These are phyloP conservation scores for Pseudopipra pipra DNA, from an alignment of 2,113 vertebrate species.

Conservation along the genomic window DNA sequence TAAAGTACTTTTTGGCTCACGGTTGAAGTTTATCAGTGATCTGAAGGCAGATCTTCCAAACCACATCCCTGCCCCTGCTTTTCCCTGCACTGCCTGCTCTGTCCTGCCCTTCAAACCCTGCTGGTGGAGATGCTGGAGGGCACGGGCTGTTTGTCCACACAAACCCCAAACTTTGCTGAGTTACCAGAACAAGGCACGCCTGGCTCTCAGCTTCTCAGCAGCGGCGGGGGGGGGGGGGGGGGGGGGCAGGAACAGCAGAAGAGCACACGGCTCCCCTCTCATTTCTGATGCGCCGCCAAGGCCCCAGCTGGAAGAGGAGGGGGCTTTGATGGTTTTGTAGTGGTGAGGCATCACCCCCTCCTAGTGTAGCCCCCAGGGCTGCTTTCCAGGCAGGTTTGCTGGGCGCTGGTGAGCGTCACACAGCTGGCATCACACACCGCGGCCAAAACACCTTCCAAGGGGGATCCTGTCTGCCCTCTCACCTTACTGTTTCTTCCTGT, in stretches of 20 bases:
- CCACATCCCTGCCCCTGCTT: not conserved
- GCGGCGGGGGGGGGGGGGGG: fast-evolving
- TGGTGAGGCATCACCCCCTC: not conserved
- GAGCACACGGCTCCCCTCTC: not conserved
- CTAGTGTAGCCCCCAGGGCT: not conserved
- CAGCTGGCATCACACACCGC: constrained; percentile 26
- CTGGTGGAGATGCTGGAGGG: not conserved
- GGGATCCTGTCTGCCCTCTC: constrained; percentile 4
- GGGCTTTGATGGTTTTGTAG: not conserved
- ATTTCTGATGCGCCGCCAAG: not conserved
- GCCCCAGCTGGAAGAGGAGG: not conserved
- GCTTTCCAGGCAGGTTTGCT: not conserved
- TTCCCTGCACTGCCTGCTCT: fast-evolving
- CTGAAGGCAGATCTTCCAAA: not conserved
- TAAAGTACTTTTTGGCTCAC: not conserved
- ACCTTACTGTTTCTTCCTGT: not conserved
- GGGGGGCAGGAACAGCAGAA: fast-evolving
- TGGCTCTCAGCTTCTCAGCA: constrained; percentile 7
- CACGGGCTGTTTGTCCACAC: not conserved
- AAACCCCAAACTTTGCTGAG: constrained; percentile 14
- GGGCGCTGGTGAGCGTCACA: not conserved
- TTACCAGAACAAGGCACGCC: not conserved
- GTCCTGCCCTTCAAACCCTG: constrained; percentile 6
- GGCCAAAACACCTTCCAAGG: constrained; percentile 49
- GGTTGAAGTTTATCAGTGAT: not conserved